Evolutionary conservation across 2,888 invertebrate species (phyloP), one percentile per base, ranked within the genome.

Genomic region (Subacronicta megacephala): DNA sequence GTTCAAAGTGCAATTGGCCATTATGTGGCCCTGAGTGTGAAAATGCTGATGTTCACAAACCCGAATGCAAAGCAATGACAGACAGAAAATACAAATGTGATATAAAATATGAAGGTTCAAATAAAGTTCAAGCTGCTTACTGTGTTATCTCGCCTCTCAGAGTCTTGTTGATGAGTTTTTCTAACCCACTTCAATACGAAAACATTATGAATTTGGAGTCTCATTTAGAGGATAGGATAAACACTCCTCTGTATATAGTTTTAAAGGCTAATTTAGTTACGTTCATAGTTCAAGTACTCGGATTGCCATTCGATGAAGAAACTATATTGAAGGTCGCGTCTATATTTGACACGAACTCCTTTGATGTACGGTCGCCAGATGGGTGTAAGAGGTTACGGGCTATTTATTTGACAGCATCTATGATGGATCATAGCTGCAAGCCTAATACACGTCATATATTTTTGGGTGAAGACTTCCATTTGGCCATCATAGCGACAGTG

Each of bases 361-460:
- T 96, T 78, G 97, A 97, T 75, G 94, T 97, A 1, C 92, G 96
- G 18, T 94, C 95, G 62, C 81, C 90, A 37, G 88, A 94, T 79
- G 89, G 92, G 41, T 69, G 88, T 3, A 90, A 92, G 29, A 95
- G 95, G 72, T 88, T 95, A 18, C 90, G 96, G 58, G 96, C 95
- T 44, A 84, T 97, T 55, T 97, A 96, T 82, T 94, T 96, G 0
- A 95, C 94, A 50, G 95, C 96, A 0, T 95, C 96, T 6, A 95
- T 97, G 94, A 95, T 97, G 85, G 95, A 96, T 47, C 97, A 97
- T 80, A 95, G 96, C 75, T 97, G 97, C 81, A 94, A 91, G 62
- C 95, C 97, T 18, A 97, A 97, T 80, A 96, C 97, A 0, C 94
- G 95, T 44, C 97, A 97, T 80, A 92, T 95, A 31, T 96, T 96